Evolutionary conservation across 2,113 vertebrate species (phyloP), one percentile per base, ranked within the genome.

Genomic region (Phrynosoma blainvillii): DNA sequence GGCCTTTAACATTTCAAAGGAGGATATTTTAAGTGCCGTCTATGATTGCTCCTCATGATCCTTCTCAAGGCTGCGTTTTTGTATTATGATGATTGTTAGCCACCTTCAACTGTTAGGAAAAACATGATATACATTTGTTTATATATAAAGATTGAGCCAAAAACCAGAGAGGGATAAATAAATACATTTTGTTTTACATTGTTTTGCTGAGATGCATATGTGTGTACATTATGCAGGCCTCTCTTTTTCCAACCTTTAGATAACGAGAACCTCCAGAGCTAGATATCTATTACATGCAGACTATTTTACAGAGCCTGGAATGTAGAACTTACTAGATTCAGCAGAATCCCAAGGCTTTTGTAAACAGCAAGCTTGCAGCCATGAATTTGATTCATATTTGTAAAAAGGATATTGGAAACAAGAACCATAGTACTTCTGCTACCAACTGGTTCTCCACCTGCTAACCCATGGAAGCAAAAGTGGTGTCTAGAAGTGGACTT

Each of bases 181-280:
- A n/a, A n/a, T 36, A 75, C 32, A 75, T 75, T 75, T 30, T 87
- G 4, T 91, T 85, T 91, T 87, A 23, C 32, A 30, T 32, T 68
- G 25, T 68, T 62, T 62, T 62, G 16, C 59, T 62, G 59, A 62
- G 42, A 6, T 47, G 42, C 42, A 47, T 47, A 6, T 47, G 42
- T 47, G 6, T 47, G 42, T 47, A 47, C 6, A 47, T 47, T 47
- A 47, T 47, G 6, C 42, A 47, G 42, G 6, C 42, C 42, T 47
- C 42, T 47, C 42, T 47, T 47, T 47, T 47, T 47, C 42, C 42
- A 47, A 47, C 42, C 42, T 47, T 47, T 47, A 47, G 42, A 47
- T 47, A 47, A 47, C 42, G 4, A 47, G 42, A 47, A 47, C 6
- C 42, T 47, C 42, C 6, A 47, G 6, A 5, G 42, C 4, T 62